Percentiles rank a stretch among this genome's conserved stretches.
Evolutionary conservation across 2,113 vertebrate genomes (phyloP).

Genomic region (Aplodontia rufa): DNA sequence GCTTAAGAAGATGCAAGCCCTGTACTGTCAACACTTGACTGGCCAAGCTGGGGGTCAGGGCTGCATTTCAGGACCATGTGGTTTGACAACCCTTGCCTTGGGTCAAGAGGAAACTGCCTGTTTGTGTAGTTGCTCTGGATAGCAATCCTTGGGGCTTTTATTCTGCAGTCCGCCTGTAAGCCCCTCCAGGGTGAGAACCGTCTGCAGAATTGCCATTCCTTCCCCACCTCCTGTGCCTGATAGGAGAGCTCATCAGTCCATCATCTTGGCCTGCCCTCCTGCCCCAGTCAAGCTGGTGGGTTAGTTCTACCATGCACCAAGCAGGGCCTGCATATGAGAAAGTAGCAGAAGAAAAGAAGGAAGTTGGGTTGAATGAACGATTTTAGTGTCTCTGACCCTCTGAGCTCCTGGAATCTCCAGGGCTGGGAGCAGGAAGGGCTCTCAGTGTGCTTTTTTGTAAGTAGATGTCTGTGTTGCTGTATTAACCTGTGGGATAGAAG

Average conservation of each 20-base stretch:
- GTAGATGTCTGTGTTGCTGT: not conserved
- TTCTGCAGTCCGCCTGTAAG: not conserved
- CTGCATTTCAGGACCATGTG: not conserved
- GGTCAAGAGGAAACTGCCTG: not conserved
- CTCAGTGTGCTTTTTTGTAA: not conserved
- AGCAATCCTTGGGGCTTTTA: not conserved
- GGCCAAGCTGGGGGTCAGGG: not conserved
- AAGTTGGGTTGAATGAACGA: not conserved
- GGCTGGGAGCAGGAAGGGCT: not conserved
- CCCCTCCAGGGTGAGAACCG: not conserved
- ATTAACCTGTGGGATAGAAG: not conserved
- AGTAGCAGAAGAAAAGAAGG: not conserved
- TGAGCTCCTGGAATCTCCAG: not conserved
- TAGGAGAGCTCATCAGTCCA: not conserved
- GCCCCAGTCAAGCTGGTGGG: not conserved
- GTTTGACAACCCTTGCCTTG: not conserved
- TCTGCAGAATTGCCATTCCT: not conserved
- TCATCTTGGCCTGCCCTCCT: accelerated
- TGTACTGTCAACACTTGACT: not conserved
- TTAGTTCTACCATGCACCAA: not conserved
- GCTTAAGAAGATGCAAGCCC: slow-evolving; percentile 63
- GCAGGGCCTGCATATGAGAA: not conserved
- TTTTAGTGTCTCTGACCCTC: not conserved
- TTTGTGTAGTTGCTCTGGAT: not conserved
- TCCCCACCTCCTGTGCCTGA: too few species aligned